Percentiles rank a stretch among this genome's conserved stretches.
Conservation (phyloP, 2,888 invertebrate genomes). For the Ceraclea dissimilis region DNA sequence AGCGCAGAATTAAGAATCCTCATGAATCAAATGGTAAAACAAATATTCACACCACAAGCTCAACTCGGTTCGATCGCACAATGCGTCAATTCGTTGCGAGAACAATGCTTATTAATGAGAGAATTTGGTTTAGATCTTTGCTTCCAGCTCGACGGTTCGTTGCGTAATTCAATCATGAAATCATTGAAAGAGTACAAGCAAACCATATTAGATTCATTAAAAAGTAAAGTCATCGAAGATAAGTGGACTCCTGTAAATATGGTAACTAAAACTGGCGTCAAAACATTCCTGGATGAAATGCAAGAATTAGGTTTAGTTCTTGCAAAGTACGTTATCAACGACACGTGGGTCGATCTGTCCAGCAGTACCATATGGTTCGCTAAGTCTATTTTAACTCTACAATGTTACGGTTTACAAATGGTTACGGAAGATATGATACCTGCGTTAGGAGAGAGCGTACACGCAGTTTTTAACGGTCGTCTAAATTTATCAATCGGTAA, state of each 20-base stretch:
- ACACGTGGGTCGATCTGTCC: conserved; percentile 66
- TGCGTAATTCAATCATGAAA: conserved; percentile 68
- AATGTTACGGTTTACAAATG: conserved; percentile 69
- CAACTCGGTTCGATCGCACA: conserved; percentile 76
- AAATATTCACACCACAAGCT: conserved; percentile 86
- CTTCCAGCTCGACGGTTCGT: conserved; percentile 81
- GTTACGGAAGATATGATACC: conserved; percentile 67
- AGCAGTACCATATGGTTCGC: conserved; percentile 75
- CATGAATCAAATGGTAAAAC: conserved; percentile 74
- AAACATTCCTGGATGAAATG: conserved; percentile 64
- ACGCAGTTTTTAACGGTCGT: conserved; percentile 67
- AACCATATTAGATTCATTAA: conserved; percentile 75
- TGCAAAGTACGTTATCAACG: conserved; percentile 55
- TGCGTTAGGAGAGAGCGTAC: conserved; percentile 64
- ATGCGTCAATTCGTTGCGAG: conserved; percentile 74
- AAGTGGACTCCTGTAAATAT: conserved; percentile 80
- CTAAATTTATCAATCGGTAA: conserved; percentile 49
- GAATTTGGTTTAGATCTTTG: conserved; percentile 81
- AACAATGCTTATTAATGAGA: conserved; percentile 56
- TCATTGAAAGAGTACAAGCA: conserved; percentile 72
- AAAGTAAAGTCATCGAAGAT: conserved; percentile 69
- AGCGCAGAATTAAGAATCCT: conserved; percentile 74
- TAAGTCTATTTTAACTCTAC: conserved; percentile 63
- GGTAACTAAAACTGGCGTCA: conserved; percentile 61
- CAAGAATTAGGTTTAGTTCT: conserved; percentile 60